A percentile compares a stretch with the other conserved stretches of the same genome.
Conservation (phyloP, 2,113 vertebrate genomes). For the Noturus placidus region DNA sequence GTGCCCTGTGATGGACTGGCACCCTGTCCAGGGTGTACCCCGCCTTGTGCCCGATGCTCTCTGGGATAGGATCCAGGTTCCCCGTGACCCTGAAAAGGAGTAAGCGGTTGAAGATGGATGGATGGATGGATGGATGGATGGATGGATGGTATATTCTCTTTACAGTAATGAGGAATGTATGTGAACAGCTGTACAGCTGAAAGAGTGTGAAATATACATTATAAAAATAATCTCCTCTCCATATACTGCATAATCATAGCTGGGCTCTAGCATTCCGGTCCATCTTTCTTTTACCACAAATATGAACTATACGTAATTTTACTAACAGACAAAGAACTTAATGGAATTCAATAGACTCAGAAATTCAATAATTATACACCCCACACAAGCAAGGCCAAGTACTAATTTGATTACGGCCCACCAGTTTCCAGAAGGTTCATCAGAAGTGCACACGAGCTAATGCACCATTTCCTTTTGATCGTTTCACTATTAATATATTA, state of each 20-base stretch:
- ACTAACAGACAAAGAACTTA: not conserved
- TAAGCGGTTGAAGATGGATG: too few relatives aligned
- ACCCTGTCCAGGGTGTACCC: too few relatives aligned
- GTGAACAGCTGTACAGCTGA: not conserved
- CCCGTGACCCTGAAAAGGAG: too few relatives aligned
- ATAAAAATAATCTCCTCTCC: not conserved
- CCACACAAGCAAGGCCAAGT: not conserved
- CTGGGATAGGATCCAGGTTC: too few relatives aligned
- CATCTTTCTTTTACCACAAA: not conserved
- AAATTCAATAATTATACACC: not conserved
- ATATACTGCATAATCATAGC: not conserved
- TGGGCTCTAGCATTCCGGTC: not conserved
- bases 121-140: too few relatives aligned
- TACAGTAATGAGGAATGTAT: not conserved
- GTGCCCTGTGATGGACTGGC: too few relatives aligned
- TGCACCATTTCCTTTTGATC: conserved; percentile 12
- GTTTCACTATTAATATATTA: not conserved
- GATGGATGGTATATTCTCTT: not conserved
- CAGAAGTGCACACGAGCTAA: conserved; percentile 18
- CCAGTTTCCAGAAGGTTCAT: conserved; percentile 21
- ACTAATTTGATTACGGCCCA: not conserved
- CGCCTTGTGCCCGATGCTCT: too few relatives aligned
- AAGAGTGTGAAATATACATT: not conserved
- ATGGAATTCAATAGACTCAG: not conserved
- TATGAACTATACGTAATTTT: not conserved